These are phyloP conservation scores for Drosophila fuyamai DNA, from an alignment of 1,140 invertebrate species.

Conservation along the genomic window DNA sequence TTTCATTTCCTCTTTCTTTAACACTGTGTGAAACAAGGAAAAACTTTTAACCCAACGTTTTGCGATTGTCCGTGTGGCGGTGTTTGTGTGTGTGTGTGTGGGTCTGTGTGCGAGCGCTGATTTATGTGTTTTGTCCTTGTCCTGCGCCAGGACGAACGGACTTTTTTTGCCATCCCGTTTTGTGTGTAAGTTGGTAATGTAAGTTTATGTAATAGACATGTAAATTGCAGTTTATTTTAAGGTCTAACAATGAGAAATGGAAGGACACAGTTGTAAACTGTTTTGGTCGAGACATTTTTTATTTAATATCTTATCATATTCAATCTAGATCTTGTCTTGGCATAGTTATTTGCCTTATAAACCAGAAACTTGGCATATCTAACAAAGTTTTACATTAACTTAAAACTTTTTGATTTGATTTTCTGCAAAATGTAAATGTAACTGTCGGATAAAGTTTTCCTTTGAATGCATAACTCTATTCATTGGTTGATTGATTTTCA, in stretches of 20 bases:
- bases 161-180: constrained; percentile 30
- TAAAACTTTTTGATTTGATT: no score
- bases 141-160: constrained; percentile 48
- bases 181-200: constrained; percentile 47
- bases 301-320: no score
- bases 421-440: no score
- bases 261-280: constrained; percentile 9
- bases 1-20: constrained; percentile 30
- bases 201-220: constrained; percentile 49
- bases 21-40: constrained; percentile 38
- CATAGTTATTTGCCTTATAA: no score
- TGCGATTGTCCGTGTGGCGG: not conserved
- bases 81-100: constrained; percentile 12
- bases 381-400: no score
- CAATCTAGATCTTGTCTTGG: not conserved
- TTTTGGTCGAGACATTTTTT: not conserved
- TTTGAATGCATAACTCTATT: no score
- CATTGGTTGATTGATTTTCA: no score
- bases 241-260: constrained; percentile 15
- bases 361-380: no score
- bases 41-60: constrained; percentile 28
- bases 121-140: constrained; percentile 64
- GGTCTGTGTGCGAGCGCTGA: constrained; percentile 37
- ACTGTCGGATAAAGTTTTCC: no score
- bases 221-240: constrained; percentile 45